Percentiles rank a stretch among this genome's conserved stretches.
Evolutionary conservation across 2,113 vertebrate genomes (phyloP).

Genomic region (Mus musculus): GRCm39 chr13:32685001-32685500

Average conservation of each 20-base stretch:
- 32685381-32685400: conserved; percentile 56
- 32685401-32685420: neutral
- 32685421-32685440: conserved; percentile 54
- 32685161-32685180: conserved; percentile 77
- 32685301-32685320: conserved; percentile 59
- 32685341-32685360: conserved; percentile 20
- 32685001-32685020: conserved; percentile 24
- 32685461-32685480: conserved; percentile 61
- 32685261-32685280: conserved; percentile 69
- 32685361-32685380: conserved; percentile 55
- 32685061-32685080: conserved; percentile 5
- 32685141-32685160: conserved; percentile 73
- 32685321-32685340: conserved; percentile 55
- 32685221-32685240: conserved; percentile 66
- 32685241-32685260: conserved; percentile 67
- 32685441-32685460: conserved; percentile 62
- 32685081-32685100: conserved; percentile 69
- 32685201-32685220: conserved; percentile 73
- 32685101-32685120: conserved; percentile 63
- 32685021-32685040: neutral
- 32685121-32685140: conserved; percentile 71
- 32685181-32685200: conserved; percentile 73
- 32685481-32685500: neutral
- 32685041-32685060: conserved; percentile 63
- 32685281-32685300: conserved; percentile 49